Base-by-base conservation (phyloP, 2,113 vertebrate genomes). In the Gymnocephalus cernua region DNA sequence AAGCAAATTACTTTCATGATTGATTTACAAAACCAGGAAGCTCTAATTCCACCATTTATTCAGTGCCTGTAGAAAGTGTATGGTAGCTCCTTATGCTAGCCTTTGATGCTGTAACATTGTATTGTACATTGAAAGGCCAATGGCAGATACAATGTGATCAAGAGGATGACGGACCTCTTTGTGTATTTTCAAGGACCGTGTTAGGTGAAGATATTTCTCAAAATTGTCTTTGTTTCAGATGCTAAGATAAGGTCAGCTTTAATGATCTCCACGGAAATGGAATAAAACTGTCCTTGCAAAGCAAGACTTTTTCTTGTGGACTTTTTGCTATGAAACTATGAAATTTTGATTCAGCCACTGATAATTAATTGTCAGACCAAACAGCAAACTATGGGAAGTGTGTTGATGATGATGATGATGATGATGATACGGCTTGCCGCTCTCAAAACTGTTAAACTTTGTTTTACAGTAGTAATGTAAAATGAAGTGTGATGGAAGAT, bases 1-100 rank as follows among this genome's bases (percentile, higher is more conserved):
- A 65, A 58, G 32, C 44, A 57, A 64, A 69, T 63, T 15, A 15
- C 15, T 58, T 59, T 32, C 6, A 38, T 74, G 50, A 62, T 58
- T 81, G 72, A 77, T 82, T 79, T 51, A 65, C 10, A 47, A 66
- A 79, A 62, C n/a, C 29, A n/a, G 29, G 16, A 32, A 29, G 27
- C 58, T 82, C 2, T 61, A 56, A 70, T 56, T 70, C 29, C 25
- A 56, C 25, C 38, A 66, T 63, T 79, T 57, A 59, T 71, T 75
- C 19, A 54, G 18, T 29, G 25, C n/a, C 27, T 19, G 18, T 27
- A 54, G 27, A 64, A 64, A 27, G 14, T 56, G 48, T 56, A 62
- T 29, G 18, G 23, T 19, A n/a, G 47, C 21, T 62, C 32, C 19
- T 29, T 2, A 6, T 32, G n/a, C 16, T 54, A 47, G 59, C 25